Base-by-base conservation (phyloP, 2,888 invertebrate species). In the Tenthredo livida region DNA sequence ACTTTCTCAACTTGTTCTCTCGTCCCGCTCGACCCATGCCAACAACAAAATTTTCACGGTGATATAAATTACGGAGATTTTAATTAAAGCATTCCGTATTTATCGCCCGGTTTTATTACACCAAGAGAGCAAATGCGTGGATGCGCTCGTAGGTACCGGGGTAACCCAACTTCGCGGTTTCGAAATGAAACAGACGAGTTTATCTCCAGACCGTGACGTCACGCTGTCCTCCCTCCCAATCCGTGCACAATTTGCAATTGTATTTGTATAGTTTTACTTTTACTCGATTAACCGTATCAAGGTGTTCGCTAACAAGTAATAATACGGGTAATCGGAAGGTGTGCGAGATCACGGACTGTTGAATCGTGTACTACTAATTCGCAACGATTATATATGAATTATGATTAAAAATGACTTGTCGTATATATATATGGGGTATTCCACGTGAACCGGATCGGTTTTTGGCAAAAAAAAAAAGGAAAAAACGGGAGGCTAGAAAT, bases 41-140 rank as follows among this genome's bases (percentile, higher is more conserved):
- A n/a, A 17, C 29, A 12, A 17, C 70, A 75, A 50, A 15, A 77
- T 77, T 54, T 25, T 50, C 21, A 54, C 37, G 50, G 0, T 80
- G 17, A 61, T 40, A 54, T 54, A 77, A 80, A 80, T 61, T 21
- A 80, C 58, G 61, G 37, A n/a, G 3, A 61, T 37, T 80, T 80
- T 61, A 80, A 61, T 80, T 80, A 80, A 80, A 80, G 37, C 80
- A 80, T 80, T 40, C 15, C 80, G 58, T 58, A 40, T 80, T 61
- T 50, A 61, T 80, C 47, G 40, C 61, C 15, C 10, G 17, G n/a
- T 61, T 80, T 58, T 61, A 61, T 80, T 80, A 80, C 17, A 80
- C 61, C 40, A 2, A 12, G 5, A 37, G 10, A 37, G 58, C 6
- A 21, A 61, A 80, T 21, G 29, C n/a, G 25, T 75, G n/a, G 10